Percentiles rank a stretch among this genome's conserved stretches.
These are phyloP conservation scores for Anarhynchus alexandrinus DNA, from an alignment of 2,113 vertebrate species.

Conservation along the genomic window DNA sequence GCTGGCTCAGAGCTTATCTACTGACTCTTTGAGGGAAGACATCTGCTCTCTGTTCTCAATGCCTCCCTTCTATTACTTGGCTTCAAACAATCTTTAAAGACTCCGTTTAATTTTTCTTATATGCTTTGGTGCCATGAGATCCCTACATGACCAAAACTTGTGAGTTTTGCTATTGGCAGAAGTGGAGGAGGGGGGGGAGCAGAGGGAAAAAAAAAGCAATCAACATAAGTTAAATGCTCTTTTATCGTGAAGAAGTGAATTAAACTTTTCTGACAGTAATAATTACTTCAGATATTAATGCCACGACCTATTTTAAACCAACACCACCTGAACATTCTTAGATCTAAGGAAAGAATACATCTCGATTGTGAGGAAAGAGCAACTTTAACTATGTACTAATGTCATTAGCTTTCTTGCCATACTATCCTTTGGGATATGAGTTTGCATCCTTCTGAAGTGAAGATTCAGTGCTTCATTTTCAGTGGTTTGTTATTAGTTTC, in stretches of 20 bases:
- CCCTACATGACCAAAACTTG: slow-evolving; percentile 42
- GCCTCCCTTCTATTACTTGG: slow-evolving; percentile 34
- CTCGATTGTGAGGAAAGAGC: neutral
- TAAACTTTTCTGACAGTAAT: slow-evolving; percentile 20
- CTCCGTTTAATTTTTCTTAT: slow-evolving; percentile 50
- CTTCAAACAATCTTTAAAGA: slow-evolving; percentile 49
- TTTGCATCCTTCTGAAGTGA: slow-evolving; percentile 16
- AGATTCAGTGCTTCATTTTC: slow-evolving; percentile 1
- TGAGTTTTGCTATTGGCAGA: slow-evolving; percentile 24
- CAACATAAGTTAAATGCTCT: slow-evolving; percentile 11
- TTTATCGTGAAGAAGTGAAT: neutral
- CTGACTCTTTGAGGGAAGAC: slow-evolving; percentile 49
- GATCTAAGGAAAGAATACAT: neutral
- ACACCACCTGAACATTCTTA: neutral
- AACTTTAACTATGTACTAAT: neutral
- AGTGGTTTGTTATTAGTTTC: neutral
- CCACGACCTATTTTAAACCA: neutral
- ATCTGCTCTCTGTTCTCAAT: slow-evolving; percentile 18
- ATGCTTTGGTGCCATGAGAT: slow-evolving; percentile 45
- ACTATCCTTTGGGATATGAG: slow-evolving; percentile 18
- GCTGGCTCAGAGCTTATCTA: slow-evolving; percentile 25
- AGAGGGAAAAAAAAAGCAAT: slow-evolving; percentile 6
- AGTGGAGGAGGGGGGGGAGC: neutral
- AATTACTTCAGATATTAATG: slow-evolving; percentile 8
- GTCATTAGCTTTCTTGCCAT: neutral